These are phyloP conservation scores for Vireo griseus DNA, from an alignment of 2,797 vertebrate genomes.

Conservation along the genomic window DNA sequence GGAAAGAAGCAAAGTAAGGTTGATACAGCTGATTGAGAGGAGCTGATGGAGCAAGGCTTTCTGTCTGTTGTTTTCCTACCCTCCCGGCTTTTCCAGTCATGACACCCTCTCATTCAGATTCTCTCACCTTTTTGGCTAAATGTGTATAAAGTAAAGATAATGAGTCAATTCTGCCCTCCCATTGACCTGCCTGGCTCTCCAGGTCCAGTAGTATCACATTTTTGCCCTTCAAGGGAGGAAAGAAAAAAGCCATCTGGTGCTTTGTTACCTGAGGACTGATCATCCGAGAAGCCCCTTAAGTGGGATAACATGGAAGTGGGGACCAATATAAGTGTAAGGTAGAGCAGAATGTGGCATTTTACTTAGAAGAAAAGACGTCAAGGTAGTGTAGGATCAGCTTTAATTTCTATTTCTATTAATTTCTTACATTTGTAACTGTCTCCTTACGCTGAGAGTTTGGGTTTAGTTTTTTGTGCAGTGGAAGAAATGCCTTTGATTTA, in stretches of 20 bases:
- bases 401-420: not conserved
- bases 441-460: not conserved
- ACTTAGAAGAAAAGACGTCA: not conserved
- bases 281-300: not conserved
- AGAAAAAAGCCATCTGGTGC: not conserved
- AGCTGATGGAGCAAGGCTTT: accelerated
- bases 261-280: not conserved
- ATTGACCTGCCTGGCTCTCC: not conserved
- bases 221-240: not conserved
- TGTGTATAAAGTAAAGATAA: not conserved
- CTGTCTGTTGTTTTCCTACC: not conserved
- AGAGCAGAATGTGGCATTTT: not conserved
- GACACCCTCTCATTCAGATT: not conserved
- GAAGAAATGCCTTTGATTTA: not conserved
- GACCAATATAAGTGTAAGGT: not conserved
- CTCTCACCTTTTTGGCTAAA: not conserved
- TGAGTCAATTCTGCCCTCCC: not conserved
- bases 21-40: not conserved
- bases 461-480: not conserved
- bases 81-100: not conserved
- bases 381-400: not conserved
- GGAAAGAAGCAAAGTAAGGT: not conserved
- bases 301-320: not conserved
- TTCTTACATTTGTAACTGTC: not conserved
- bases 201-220: not conserved